Conservation (phyloP, 2,113 vertebrate species). For the Phainopepla nitens region DNA sequence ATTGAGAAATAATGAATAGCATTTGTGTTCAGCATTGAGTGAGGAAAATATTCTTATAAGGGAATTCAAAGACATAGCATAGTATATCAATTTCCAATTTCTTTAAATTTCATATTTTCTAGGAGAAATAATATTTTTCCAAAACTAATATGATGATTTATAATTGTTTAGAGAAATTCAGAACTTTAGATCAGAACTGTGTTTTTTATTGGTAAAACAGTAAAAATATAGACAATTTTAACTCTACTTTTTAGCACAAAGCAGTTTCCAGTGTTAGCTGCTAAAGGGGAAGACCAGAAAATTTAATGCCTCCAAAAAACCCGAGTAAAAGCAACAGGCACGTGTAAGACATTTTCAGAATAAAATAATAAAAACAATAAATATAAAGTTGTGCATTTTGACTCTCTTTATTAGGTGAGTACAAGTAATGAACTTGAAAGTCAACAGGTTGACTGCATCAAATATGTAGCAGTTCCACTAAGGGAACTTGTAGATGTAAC, state of each 20-base stretch:
- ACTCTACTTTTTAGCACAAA: not conserved
- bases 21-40: not conserved
- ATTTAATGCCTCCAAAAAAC: accelerated
- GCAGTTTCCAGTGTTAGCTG: not conserved
- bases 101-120: not conserved
- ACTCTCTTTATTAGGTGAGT: not conserved
- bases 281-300: not conserved
- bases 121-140: not conserved
- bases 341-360: not conserved
- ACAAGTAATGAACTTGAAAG: not conserved
- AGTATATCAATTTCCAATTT: not conserved
- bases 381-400: not conserved
- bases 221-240: not conserved
- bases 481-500: not conserved
- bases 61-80: not conserved
- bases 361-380: not conserved
- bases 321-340: accelerated
- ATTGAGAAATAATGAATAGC: too few relatives aligned
- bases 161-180: not conserved
- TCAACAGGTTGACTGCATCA: not conserved
- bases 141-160: not conserved
- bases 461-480: not conserved
- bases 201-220: not conserved
- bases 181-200: not conserved
- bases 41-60: not conserved